These are phyloP conservation scores for Nomada ferruginata DNA, from an alignment of 2,888 invertebrate species.

Conservation along the genomic window DNA sequence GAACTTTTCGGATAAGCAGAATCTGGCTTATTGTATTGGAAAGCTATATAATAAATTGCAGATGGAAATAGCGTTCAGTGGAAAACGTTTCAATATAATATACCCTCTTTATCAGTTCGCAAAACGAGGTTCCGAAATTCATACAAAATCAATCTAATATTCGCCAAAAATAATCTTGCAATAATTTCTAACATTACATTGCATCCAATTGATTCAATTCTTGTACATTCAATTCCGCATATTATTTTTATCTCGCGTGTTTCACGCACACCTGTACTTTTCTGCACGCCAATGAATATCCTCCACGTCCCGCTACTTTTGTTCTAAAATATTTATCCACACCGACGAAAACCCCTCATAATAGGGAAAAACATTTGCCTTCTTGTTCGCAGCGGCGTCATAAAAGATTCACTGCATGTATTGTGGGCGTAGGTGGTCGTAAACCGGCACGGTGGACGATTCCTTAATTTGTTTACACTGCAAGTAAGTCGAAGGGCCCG, in stretches of 20 bases:
- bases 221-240: too few relatives aligned
- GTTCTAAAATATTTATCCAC: neutral
- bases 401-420: constrained; percentile 77
- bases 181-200: too few relatives aligned
- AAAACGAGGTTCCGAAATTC: neutral
- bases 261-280: neutral
- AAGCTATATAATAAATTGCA: too few relatives aligned
- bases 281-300: neutral
- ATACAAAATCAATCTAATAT: neutral
- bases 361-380: neutral
- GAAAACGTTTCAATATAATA: neutral
- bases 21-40: neutral
- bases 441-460: constrained; percentile 78
- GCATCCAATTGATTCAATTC: too few relatives aligned
- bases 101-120: neutral
- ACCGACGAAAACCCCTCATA: neutral
- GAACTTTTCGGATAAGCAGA: neutral
- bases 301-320: neutral
- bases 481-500: constrained; percentile 66
- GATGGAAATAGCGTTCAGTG: neutral
- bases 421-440: constrained; percentile 71
- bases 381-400: constrained; percentile 61
- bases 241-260: too few relatives aligned
- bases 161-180: too few relatives aligned
- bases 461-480: constrained; percentile 83